phyloP scores from a whole-genome alignment of 92 coral and sea anemone genomes.

The Epizoanthus rinbou region DNA sequence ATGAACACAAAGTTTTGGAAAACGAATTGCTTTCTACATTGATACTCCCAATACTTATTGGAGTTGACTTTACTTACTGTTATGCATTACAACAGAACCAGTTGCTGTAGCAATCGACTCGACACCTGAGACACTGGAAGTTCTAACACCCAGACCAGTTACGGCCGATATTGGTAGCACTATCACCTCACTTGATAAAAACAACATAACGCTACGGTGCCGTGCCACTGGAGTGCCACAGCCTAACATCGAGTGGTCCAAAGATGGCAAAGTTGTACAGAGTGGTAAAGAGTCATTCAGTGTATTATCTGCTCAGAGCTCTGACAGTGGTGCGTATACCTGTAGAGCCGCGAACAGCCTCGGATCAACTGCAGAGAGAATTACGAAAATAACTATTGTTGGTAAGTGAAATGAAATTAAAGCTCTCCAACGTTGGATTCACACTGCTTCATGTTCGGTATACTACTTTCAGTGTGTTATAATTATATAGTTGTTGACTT shows the following conservation, averaged over 20 bases:
- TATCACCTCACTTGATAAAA: constrained; percentile 38
- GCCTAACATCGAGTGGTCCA: constrained; percentile 28
- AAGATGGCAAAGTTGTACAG: constrained; percentile 6
- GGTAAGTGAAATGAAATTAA: not conserved
- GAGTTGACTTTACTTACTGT: not conserved
- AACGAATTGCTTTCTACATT: too few species aligned
- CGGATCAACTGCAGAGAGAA: not conserved
- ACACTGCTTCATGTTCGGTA: too few species aligned
- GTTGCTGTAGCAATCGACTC: not conserved
- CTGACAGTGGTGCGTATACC: constrained; percentile 19
- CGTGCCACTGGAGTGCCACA: constrained; percentile 13
- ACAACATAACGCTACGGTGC: constrained; percentile 22
- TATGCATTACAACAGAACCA: not conserved
- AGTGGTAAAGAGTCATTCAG: not conserved
- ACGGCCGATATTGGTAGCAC: constrained; percentile 18
- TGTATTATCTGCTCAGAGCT: not conserved
- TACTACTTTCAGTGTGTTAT: too few species aligned
- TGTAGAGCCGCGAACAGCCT: constrained; percentile 8
- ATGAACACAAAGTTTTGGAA: too few species aligned
- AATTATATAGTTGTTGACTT: too few species aligned
- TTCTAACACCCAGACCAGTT: constrained; percentile 1
- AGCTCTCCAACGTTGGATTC: too few species aligned
- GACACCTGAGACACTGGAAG: not conserved
- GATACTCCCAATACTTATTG: too few species aligned
- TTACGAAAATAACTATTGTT: not conserved